phyloP scores from a whole-genome alignment of 2,797 vertebrate genomes.

The Scarus forsteni region DNA sequence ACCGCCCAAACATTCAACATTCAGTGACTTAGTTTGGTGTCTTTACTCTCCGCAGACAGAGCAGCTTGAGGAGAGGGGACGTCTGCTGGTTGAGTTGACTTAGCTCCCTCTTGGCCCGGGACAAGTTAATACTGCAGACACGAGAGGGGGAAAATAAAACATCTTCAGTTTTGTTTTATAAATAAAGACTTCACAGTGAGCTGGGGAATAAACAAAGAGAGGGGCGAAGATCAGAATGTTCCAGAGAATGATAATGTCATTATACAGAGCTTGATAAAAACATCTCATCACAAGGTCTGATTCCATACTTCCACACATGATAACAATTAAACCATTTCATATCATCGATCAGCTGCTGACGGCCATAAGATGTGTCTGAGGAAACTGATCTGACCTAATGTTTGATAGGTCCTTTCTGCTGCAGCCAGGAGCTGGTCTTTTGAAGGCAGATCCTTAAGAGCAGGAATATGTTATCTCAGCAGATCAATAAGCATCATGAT shows the following conservation, averaged over 20 bases:
- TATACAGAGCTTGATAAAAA: neutral
- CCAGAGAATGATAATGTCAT: neutral
- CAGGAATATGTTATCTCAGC: neutral
- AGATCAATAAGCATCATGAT: no score
- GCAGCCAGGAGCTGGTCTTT: slow-evolving; percentile 96
- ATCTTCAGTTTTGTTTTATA: neutral
- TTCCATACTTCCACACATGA: neutral
- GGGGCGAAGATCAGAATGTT: neutral
- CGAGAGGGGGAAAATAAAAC: neutral
- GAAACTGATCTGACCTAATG: no score
- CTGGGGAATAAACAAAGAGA: neutral
- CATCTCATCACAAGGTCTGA: neutral
- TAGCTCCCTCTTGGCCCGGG: slow-evolving; percentile 93
- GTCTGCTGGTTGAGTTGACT: slow-evolving; percentile 92
- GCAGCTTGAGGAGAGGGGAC: slow-evolving; percentile 94
- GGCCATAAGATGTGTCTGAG: neutral
- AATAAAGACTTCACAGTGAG: no score
- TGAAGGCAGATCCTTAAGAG: slow-evolving; percentile 93
- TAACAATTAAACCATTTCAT: neutral
- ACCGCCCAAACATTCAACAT: neutral
- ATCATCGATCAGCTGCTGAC: neutral
- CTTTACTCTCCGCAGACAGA: slow-evolving; percentile 86
- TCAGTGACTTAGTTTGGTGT: no score
- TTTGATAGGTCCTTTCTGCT: slow-evolving; percentile 91
- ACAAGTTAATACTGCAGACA: slow-evolving; percentile 90